Percentiles rank a stretch among this genome's conserved stretches.
phyloP scores from a whole-genome alignment of 2,113 vertebrate genomes.

The Neolamprologus sp. region DNA sequence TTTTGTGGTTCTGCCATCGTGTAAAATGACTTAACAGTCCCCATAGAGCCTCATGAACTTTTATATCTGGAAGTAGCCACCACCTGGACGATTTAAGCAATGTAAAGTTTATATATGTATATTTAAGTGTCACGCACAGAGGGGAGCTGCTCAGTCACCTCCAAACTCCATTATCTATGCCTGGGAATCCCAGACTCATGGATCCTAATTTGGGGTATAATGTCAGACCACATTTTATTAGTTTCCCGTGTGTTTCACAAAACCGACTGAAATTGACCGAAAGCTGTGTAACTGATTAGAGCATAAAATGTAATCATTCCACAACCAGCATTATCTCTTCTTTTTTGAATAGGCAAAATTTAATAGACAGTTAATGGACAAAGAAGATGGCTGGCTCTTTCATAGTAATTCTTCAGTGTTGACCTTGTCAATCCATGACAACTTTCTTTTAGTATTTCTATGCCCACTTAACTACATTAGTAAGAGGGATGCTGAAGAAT shows the following conservation, averaged over 20 bases:
- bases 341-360: neutral
- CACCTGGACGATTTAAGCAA: neutral
- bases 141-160: neutral
- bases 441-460: neutral
- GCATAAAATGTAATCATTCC: neutral
- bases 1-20: constrained; percentile 8
- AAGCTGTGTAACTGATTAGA: neutral
- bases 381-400: neutral
- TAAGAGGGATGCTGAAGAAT: neutral
- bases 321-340: neutral
- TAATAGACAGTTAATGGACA: neutral
- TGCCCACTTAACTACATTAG: neutral
- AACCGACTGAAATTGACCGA: neutral
- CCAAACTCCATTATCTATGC: neutral
- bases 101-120: neutral
- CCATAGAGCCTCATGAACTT: constrained; percentile 23
- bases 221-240: constrained; percentile 2
- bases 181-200: neutral
- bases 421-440: constrained; percentile 7
- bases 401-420: neutral
- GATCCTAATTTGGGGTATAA: neutral
- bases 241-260: neutral
- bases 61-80: neutral
- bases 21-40: constrained; percentile 6
- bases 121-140: neutral